Conservation (phyloP, 2,888 invertebrate species). For the Xylophagus ater region DNA sequence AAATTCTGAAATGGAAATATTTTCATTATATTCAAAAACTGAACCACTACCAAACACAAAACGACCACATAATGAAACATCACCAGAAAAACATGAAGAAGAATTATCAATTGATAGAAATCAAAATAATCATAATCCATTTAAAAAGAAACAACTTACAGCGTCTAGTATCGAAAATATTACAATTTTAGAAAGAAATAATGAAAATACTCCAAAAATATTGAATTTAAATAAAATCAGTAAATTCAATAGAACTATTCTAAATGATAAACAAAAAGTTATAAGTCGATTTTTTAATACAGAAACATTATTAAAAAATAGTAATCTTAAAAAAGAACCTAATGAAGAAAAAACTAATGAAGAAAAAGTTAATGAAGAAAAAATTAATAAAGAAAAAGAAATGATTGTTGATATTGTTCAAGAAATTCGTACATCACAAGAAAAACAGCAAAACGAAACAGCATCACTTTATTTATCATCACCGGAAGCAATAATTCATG, state of each 20-base stretch:
- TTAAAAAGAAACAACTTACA: conserved; percentile 26
- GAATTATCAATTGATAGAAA: conserved; percentile 22
- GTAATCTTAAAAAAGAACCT: conserved; percentile 23
- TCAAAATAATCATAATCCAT: conserved; percentile 30
- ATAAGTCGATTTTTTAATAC: conserved; percentile 49
- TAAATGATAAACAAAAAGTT: conserved; percentile 40
- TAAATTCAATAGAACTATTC: conserved; percentile 42
- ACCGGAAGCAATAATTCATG: conserved; percentile 6
- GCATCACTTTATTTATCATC: conserved; percentile 9
- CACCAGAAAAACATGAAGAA: conserved; percentile 17
- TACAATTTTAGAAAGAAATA: neutral
- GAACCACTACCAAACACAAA: conserved; percentile 14
- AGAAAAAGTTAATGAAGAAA: neutral
- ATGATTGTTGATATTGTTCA: neutral
- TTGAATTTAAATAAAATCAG: conserved; percentile 44
- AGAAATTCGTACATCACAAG: neutral
- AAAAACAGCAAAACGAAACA: conserved; percentile 1
- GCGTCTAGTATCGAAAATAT: conserved; percentile 19
- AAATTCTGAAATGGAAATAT: conserved; percentile 26
- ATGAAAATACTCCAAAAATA: conserved; percentile 20
- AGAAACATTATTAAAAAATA: conserved; percentile 20
- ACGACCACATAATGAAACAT: conserved; percentile 19
- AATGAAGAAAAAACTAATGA: neutral
- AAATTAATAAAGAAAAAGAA: conserved; percentile 1
- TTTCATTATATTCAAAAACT: conserved; percentile 14